Percentiles rank a stretch among this genome's conserved stretches.
Conservation (phyloP, 2,888 invertebrate genomes). For the Diachrysia chrysitis region DNA sequence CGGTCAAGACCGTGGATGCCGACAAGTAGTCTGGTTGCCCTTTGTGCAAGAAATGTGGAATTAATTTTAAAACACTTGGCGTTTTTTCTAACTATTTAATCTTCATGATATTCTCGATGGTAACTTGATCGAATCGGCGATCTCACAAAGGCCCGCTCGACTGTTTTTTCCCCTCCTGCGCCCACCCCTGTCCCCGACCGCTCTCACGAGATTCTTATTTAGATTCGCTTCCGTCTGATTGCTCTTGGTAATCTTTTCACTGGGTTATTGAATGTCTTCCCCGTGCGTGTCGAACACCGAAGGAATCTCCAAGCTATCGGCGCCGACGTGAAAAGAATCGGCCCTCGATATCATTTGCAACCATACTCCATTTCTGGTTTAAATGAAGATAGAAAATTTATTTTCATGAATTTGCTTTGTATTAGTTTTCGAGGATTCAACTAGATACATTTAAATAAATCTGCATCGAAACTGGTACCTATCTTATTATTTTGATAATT, state of each 20-base stretch:
- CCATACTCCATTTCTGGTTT: slow-evolving; percentile 70
- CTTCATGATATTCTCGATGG: slow-evolving; percentile 80
- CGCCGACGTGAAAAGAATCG: slow-evolving; percentile 73
- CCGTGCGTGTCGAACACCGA: slow-evolving; percentile 83
- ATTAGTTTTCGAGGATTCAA: slow-evolving; percentile 47
- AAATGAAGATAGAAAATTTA: slow-evolving; percentile 70
- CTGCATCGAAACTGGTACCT: no score
- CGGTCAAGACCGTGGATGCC: slow-evolving; percentile 86
- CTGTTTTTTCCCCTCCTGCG: slow-evolving; percentile 81
- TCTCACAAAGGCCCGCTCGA: slow-evolving; percentile 83
- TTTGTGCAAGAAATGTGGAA: slow-evolving; percentile 38
- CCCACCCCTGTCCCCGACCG: slow-evolving; percentile 79
- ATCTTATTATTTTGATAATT: slow-evolving; percentile 10
- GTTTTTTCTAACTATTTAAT: slow-evolving; percentile 75
- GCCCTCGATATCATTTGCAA: slow-evolving; percentile 74
- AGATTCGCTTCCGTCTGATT: slow-evolving; percentile 90
- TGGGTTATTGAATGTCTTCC: slow-evolving; percentile 89
- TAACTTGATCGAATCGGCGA: slow-evolving; percentile 86
- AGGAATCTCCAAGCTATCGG: slow-evolving; percentile 72
- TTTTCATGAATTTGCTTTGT: slow-evolving; percentile 69
- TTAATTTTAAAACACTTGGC: slow-evolving; percentile 64
- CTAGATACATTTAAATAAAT: slow-evolving; percentile 38
- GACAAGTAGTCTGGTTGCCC: slow-evolving; percentile 67
- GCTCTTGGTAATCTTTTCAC: slow-evolving; percentile 89
- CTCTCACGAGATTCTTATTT: slow-evolving; percentile 89